Conservation (phyloP, 1,140 invertebrate species). For the Sycophila sp. region DNA sequence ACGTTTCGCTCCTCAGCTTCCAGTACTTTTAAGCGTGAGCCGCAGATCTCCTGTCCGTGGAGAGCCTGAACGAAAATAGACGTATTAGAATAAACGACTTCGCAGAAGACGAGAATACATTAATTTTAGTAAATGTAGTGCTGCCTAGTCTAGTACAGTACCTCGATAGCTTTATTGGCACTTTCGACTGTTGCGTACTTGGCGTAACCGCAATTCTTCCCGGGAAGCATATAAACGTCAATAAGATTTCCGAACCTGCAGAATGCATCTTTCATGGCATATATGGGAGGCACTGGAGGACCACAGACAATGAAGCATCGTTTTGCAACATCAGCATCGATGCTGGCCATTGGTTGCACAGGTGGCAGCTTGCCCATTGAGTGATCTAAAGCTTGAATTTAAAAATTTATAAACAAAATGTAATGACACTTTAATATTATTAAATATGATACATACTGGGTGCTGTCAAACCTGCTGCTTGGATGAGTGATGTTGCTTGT, state of each 20-base stretch:
- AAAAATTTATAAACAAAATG: background rate
- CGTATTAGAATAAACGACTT: too few relatives aligned
- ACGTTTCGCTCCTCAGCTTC: constrained; percentile 84
- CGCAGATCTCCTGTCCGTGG: constrained; percentile 86
- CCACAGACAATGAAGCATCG: constrained; percentile 83
- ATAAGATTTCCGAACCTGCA: constrained; percentile 93
- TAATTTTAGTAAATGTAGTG: background rate
- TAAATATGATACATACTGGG: constrained; percentile 59
- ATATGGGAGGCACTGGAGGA: constrained; percentile 80
- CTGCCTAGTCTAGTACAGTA: constrained; percentile 47
- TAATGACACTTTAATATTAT: constrained; percentile 21
- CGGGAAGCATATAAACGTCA: constrained; percentile 88
- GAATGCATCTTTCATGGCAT: constrained; percentile 88
- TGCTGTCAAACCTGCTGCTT: constrained; percentile 72
- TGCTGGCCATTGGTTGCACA: constrained; percentile 77
- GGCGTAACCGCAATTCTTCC: constrained; percentile 92
- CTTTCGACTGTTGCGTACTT: constrained; percentile 84
- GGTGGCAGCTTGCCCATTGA: constrained; percentile 74
- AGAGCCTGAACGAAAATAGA: constrained; percentile 65
- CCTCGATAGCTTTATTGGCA: constrained; percentile 82
- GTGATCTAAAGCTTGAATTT: constrained; percentile 56
- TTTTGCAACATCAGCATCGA: constrained; percentile 76
- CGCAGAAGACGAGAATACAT: background rate
- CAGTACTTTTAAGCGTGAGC: constrained; percentile 86
- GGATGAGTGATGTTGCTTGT: constrained; percentile 76